These are phyloP conservation scores for Catocala sponsa DNA, from an alignment of 2,888 invertebrate species.

Conservation along the genomic window DNA sequence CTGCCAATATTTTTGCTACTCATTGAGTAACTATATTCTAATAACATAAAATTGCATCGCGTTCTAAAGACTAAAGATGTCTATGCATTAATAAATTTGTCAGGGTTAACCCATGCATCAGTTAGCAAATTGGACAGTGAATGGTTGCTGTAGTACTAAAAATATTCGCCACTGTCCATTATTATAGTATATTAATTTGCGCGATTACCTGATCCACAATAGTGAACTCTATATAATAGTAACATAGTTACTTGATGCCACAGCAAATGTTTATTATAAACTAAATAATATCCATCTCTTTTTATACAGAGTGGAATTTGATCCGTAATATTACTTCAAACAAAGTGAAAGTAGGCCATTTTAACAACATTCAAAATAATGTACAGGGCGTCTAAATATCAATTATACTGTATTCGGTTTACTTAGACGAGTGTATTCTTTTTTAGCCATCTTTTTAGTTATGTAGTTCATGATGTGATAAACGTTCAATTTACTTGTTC, in stretches of 20 bases:
- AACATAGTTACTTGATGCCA: constrained; percentile 2
- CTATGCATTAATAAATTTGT: background rate
- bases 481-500: too few relatives aligned
- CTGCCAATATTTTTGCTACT: background rate
- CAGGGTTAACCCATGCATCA: background rate
- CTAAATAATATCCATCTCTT: constrained; percentile 17
- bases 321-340: too few relatives aligned
- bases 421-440: too few relatives aligned
- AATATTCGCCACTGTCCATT: background rate
- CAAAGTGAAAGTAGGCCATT: too few relatives aligned
- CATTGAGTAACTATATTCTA: background rate
- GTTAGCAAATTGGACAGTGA: background rate
- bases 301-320: background rate
- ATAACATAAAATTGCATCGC: background rate
- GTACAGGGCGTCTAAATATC: too few relatives aligned
- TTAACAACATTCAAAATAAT: too few relatives aligned
- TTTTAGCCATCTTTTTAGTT: too few relatives aligned
- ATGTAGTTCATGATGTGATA: too few relatives aligned
- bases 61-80: background rate
- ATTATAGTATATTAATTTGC: background rate
- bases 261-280: constrained; percentile 13
- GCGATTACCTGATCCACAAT: constrained; percentile 24
- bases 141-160: background rate
- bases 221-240: constrained; percentile 32
- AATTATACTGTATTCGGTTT: too few relatives aligned